Base-by-base conservation (phyloP, 2,888 invertebrate species). In the Aleiodes alternator region DNA sequence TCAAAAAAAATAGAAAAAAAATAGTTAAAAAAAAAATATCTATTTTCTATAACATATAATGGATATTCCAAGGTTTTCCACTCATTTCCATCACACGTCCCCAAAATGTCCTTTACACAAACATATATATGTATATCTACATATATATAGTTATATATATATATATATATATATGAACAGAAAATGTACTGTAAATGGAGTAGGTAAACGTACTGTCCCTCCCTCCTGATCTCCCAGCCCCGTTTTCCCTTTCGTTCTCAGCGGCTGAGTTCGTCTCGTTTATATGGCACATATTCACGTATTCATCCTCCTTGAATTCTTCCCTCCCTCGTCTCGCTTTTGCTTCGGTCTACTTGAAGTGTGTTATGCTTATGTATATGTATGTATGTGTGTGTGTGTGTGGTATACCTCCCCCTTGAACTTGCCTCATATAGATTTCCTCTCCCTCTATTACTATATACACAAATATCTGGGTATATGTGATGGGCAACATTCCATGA, bases 151-250 rank as follows among this genome's bases (percentile, higher is more conserved):
- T n/a, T 16, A 14, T 68, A 50, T 11, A 16, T 16, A 14, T 55
- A 43, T 12, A 34, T 48, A 48, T 8, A 56, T 31, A 56, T 74
- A 74, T 51, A 55, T 66, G 71, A 69, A 68, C 66, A 61, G 29
- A 43, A 61, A 73, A 82, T 80, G 78, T 78, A 77, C 48, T 74
- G 76, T 43, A 43, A 43, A 75, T 76, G 77, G 72, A 78, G 80
- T 79, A 77, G 82, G 81, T 80, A 79, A 76, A 78, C 76, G 82
- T 83, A 81, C 82, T 83, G 81, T 83, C 83, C 84, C 81, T 55
- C 82, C 84, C 83, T 86, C 86, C 85, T 86, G 82, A 86, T 86
- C 86, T 86, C 86, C 82, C 85, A 86, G 81, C 80, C 78, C 80
- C 82, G 80, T 82, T 80, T 81, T 77, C 75, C 77, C 80, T 82